A percentile compares a stretch with the other conserved stretches of the same genome.
phyloP scores from a whole-genome alignment of 2,888 invertebrate genomes.

The Blera fallax region DNA sequence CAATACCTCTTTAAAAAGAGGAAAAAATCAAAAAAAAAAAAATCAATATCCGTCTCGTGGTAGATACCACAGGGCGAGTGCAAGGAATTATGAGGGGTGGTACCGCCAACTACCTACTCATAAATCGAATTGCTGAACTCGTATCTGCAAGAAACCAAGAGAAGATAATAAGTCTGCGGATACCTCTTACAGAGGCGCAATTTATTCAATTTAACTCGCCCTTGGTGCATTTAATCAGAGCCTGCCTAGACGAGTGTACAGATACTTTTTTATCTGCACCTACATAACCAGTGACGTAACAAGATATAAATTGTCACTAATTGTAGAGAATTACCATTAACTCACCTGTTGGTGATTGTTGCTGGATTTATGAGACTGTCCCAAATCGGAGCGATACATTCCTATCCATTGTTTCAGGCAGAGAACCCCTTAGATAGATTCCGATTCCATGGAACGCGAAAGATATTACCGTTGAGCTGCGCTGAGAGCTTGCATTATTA shows the following conservation, averaged over 20 bases:
- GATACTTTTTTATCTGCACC: background rate
- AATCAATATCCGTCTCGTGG: conserved; percentile 6
- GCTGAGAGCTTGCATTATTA: conserved; percentile 44
- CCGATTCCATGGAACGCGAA: conserved; percentile 1
- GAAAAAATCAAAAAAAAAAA: background rate
- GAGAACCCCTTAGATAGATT: conserved; percentile 19
- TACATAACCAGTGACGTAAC: conserved; percentile 15
- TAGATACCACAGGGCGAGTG: background rate
- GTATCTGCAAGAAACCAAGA: conserved; percentile 14
- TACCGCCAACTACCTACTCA: conserved; percentile 44
- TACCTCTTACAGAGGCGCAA: conserved; percentile 9
- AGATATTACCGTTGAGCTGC: conserved; percentile 2
- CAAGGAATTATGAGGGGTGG: conserved; percentile 36
- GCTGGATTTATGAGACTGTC: conserved; percentile 33
- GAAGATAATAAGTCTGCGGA: conserved; percentile 8
- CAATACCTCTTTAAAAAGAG: background rate
- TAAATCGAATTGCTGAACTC: conserved; percentile 29
- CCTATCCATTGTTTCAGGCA: conserved; percentile 32
- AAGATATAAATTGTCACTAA: conserved; percentile 60
- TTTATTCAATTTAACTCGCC: conserved; percentile 47
- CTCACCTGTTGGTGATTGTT: conserved; percentile 47
- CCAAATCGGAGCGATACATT: conserved; percentile 16
- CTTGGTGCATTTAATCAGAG: conserved; percentile 41
- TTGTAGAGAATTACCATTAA: conserved; percentile 57
- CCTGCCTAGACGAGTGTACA: conserved; percentile 1